phyloP scores from a whole-genome alignment of 2,888 invertebrate species.

The Pantelozetes paolii region DNA sequence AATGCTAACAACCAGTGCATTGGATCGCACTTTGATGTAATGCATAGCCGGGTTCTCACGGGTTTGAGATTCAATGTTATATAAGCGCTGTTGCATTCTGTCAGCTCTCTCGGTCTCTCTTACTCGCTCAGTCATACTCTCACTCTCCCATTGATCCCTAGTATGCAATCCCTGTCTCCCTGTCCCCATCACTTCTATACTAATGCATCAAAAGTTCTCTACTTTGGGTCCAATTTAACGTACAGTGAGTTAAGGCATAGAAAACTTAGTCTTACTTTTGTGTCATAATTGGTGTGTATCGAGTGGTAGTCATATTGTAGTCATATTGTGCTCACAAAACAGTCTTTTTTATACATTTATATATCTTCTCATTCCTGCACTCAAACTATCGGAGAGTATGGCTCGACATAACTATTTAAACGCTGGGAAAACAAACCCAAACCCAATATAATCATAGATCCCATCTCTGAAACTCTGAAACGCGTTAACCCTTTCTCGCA shows the following conservation, averaged over 20 bases:
- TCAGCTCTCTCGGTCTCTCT: neutral
- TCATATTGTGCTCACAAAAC: neutral
- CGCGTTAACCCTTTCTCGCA: neutral
- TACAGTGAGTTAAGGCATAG: neutral
- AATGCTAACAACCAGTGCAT: neutral
- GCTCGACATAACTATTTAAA: neutral
- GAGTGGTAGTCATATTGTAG: neutral
- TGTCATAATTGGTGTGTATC: conserved; percentile 18
- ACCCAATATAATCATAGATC: conserved; percentile 1
- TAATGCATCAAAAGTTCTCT: conserved; percentile 20
- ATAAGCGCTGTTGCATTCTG: conserved; percentile 4
- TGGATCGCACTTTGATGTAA: conserved; percentile 11
- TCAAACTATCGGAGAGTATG: neutral
- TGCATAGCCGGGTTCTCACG: conserved; percentile 19
- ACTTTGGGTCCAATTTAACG: neutral
- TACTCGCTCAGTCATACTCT: conserved; percentile 3
- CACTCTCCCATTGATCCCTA: neutral
- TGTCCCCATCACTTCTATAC: conserved; percentile 22
- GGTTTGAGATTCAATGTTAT: conserved; percentile 10
- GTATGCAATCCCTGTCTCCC: neutral
- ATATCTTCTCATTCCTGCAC: neutral
- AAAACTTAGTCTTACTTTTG: conserved; percentile 15
- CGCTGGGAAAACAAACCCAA: conserved; percentile 8
- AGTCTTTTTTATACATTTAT: conserved; percentile 5
- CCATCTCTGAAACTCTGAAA: conserved; percentile 8